A percentile compares a stretch with the other conserved stretches of the same genome.
These are phyloP conservation scores for Cylas formicarius DNA, from an alignment of 1,140 invertebrate genomes.

Conservation along the genomic window DNA sequence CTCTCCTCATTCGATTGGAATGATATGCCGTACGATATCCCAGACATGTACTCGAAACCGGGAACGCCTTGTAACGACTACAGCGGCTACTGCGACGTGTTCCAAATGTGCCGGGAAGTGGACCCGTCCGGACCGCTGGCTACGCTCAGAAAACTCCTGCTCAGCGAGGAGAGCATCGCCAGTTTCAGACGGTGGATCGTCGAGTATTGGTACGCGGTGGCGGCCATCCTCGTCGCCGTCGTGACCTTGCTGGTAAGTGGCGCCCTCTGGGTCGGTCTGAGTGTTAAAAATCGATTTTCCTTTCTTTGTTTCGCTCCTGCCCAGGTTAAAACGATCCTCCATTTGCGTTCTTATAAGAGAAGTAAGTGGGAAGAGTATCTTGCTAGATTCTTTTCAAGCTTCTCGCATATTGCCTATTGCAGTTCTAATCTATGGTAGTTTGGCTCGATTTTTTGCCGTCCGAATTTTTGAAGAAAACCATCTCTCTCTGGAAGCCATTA, in stretches of 20 bases:
- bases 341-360: conserved; percentile 17
- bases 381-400: neutral
- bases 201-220: conserved; percentile 78
- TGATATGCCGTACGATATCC: conserved; percentile 77
- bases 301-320: conserved; percentile 5
- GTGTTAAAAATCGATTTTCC: neutral
- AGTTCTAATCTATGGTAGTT: conserved; percentile 2
- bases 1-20: conserved; percentile 90
- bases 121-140: conserved; percentile 92
- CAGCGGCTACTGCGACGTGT: conserved; percentile 97
- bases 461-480: too few relatives aligned
- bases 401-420: neutral
- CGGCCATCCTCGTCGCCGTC: conserved; percentile 64
- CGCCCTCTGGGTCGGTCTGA: neutral
- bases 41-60: conserved; percentile 88
- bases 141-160: conserved; percentile 74
- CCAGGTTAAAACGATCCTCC: conserved; percentile 25
- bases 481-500: too few relatives aligned
- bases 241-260: conserved; percentile 68
- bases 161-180: conserved; percentile 83
- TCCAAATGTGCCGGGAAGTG: conserved; percentile 92
- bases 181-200: conserved; percentile 78
- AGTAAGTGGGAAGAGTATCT: conserved; percentile 16
- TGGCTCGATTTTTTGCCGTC: conserved; percentile 1
- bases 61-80: conserved; percentile 95